Evolutionary conservation across 2,888 invertebrate genomes (phyloP).

Genomic region (Diogma glabrata): DNA sequence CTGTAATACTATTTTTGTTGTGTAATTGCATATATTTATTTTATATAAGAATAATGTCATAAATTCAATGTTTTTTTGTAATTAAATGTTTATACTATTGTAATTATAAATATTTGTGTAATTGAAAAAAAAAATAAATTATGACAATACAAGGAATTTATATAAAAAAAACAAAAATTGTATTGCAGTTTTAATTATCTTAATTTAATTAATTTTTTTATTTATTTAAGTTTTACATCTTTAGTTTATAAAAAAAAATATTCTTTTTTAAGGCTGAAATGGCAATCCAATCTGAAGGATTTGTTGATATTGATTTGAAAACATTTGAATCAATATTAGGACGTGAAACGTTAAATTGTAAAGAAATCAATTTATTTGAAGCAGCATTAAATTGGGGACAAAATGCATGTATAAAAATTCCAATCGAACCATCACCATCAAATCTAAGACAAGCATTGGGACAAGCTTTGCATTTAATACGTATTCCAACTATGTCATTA

Average conservation of each 20-base stretch:
- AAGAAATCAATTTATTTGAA: conserved; percentile 82
- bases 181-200: conserved; percentile 45
- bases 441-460: conserved; percentile 68
- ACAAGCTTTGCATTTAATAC: conserved; percentile 71
- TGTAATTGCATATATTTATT: too few species aligned
- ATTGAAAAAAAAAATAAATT: not conserved
- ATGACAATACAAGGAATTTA: conserved; percentile 7
- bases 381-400: conserved; percentile 89
- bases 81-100: too few species aligned
- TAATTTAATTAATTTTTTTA: conserved; percentile 15
- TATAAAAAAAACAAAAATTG: conserved; percentile 22
- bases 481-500: conserved; percentile 88
- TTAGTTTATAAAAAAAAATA: not conserved
- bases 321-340: conserved; percentile 85
- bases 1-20: too few species aligned
- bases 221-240: conserved; percentile 22
- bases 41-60: too few species aligned
- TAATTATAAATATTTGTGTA: too few species aligned
- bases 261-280: conserved; percentile 62
- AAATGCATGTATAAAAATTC: conserved; percentile 77
- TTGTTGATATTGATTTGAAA: conserved; percentile 88
- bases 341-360: conserved; percentile 89
- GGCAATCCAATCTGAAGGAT: conserved; percentile 90
- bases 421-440: conserved; percentile 66
- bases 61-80: too few species aligned